Evolutionary conservation across 2,888 invertebrate species (phyloP), one percentile per base, ranked within the genome.

Genomic region (Melinopterus prodromus): DNA sequence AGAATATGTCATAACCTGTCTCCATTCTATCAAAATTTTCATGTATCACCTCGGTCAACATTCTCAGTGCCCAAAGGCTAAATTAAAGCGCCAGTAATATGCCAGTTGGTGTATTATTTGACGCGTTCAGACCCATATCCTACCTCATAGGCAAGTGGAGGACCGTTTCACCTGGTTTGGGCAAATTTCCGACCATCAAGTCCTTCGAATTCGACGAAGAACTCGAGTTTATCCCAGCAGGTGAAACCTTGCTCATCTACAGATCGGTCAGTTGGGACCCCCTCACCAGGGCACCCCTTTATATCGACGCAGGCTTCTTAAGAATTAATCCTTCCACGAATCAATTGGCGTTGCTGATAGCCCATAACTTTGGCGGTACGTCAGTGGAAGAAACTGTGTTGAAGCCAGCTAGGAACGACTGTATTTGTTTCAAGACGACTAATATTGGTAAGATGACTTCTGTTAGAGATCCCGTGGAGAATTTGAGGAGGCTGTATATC

Each of bases 71-170:
- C 35, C 72, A 36, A 15, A 7, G 53, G 53, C 53, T 9, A 53
- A 53, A 53, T 12, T 53, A 7, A 53, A 7, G 0, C 2, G 12
- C 6, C 6, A 53, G 5, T 53, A 53, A 7, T 53, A 83, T 83
- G 83, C 79, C 81, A 77, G 69, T 80, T 72, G 82, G 38, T 14
- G 89, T 87, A 69, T 82, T 85, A 78, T 91, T 91, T 75, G 91
- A 92, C 80, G 89, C 90, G n/a, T 76, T 93, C 69, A 89, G 88
- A 81, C 91, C 93, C 0, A 85, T 93, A 81, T 86, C 89, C 0
- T 93, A 93, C 92, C 87, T 94, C 6, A 88, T 91, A 69, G 93
- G 93, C 4, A 90, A 88, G 37, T 94, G 93, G 93, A 86, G 85
- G 79, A 91, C 92, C 0, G 87, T 90, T 71, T 86, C 86, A 38